Percentiles rank a stretch among this genome's conserved stretches.
Conservation (phyloP, 92 coral and sea anemone species). For the Metridium senile region DNA sequence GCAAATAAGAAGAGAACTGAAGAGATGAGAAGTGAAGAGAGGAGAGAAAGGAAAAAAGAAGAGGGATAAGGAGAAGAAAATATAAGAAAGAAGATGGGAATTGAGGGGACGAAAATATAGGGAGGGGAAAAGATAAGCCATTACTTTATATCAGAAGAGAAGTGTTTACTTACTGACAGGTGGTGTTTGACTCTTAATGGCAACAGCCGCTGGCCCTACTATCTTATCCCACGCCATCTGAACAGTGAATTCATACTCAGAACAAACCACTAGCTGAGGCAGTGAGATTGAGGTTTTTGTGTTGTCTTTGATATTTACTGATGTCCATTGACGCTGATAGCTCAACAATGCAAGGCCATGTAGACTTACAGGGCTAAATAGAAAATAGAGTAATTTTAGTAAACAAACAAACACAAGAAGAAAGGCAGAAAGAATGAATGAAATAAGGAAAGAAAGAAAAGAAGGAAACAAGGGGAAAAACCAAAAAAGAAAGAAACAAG, state of each 20-base stretch:
- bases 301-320: conserved; percentile 2
- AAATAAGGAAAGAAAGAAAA: not conserved
- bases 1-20: not conserved
- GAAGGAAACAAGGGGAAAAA: not conserved
- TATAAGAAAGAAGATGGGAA: not conserved
- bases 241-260: conserved; percentile 70
- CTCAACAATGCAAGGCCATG: conserved; percentile 22
- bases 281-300: conserved; percentile 6
- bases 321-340: conserved; percentile 21
- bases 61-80: not conserved
- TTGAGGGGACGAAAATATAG: not conserved
- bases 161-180: not conserved
- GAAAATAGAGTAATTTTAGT: not conserved
- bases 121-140: not conserved
- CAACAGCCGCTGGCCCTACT: conserved; percentile 53
- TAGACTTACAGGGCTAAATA: conserved; percentile 31
- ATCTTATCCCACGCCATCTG: conserved; percentile 23
- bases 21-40: not conserved
- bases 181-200: conserved; percentile 41
- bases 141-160: not conserved
- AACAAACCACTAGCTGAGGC: conserved; percentile 48
- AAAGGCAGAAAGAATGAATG: not conserved
- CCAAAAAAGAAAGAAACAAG: not conserved
- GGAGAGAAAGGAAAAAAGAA: conserved; percentile 3
- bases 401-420: not conserved